Base-by-base conservation (phyloP, 2,797 vertebrate species). In the Podarcis lilfordi region DNA sequence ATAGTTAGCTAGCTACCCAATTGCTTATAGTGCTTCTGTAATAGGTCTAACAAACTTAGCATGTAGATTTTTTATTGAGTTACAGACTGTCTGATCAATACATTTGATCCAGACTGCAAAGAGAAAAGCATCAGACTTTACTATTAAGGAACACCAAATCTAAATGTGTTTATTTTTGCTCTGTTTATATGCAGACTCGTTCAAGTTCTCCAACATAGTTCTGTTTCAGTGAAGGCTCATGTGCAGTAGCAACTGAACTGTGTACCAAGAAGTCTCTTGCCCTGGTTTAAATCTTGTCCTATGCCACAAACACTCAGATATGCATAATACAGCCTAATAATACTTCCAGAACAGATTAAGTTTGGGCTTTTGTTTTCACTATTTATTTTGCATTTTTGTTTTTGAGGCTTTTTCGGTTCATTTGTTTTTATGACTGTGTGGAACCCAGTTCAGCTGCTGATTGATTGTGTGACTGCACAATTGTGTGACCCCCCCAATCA, bases 31-130 rank as follows among this genome's bases (percentile, higher is more conserved):
- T 37, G 7, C 0, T 81, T 13, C 69, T 74, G 3, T 66, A 66
- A 77, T 76, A 79, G 87, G 80, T 74, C 23, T 29, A 8, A 8
- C 40, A 29, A 2, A 3, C 43, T 29, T 43, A 89, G 71, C 55
- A 87, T 35, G 0, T 0, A 3, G 21, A 0, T 43, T 9, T 55
- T 0, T 40, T 11, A 80, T 4, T 43, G 2, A 2, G 40, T 64
- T 74, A 86, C 7, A 78, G 35, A 64, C 66, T 61, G 68, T 8
- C 55, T 84, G 82, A 77, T 71, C 25, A 45, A 43, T 72, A 43
- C 21, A 69, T 84, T 87, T 25, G 9, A 72, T 50, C 27, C n/a
- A 71, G 40, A 23, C 5, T 43, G 40, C 74, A 61, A 61, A 6
- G 59, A 61, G 17, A 61, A 61, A 15, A 9, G 0, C 55, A 78